Base-by-base conservation (phyloP, 2,888 invertebrate genomes). In the Napeogenes sylphis region DNA sequence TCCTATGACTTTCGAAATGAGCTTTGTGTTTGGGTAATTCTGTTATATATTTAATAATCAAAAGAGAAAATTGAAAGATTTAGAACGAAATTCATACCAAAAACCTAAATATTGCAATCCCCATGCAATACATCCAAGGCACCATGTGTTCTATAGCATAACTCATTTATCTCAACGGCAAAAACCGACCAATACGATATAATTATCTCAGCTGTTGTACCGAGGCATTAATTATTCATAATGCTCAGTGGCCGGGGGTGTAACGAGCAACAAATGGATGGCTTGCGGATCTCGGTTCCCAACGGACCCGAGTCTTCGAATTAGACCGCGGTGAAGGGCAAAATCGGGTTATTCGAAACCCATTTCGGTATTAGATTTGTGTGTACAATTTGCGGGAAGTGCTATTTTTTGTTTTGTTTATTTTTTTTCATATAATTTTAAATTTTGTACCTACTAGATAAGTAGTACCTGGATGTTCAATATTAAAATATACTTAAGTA, bases 191-290 rank as follows among this genome's bases (percentile, higher is more conserved):
- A 59, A 68, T 67, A 53, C 64, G 69, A 70, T 68, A 66, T 68
- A 68, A 70, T 69, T 63, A 63, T 64, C 68, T 64, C 68, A 62
- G 64, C 66, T 65, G 70, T 63, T 68, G 68, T 66, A 64, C 57
- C 59, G 55, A 38, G 42, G 32, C 70, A 75, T 76, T 73, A 73
- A 75, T 76, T 78, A 78, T 78, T 78, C 76, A 75, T 75, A 75
- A 70, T 71, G 74, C 73, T 70, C 72, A 72, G 72, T 70, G 66
- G 72, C 70, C 71, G 66, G 70, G 67, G 68, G 62, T 70, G 70
- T 74, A 75, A 75, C 73, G 74, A 76, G 73, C 71, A 72, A 73
- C 74, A 75, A 76, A 76, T 75, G 72, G 73, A 72, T 70, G 71
- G 68, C 60, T 66, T 63, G 69, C 70, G 69, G 70, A 62, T 54